phyloP scores from a whole-genome alignment of 2,888 invertebrate genomes.

The Drosophila mercatorum region DNA sequence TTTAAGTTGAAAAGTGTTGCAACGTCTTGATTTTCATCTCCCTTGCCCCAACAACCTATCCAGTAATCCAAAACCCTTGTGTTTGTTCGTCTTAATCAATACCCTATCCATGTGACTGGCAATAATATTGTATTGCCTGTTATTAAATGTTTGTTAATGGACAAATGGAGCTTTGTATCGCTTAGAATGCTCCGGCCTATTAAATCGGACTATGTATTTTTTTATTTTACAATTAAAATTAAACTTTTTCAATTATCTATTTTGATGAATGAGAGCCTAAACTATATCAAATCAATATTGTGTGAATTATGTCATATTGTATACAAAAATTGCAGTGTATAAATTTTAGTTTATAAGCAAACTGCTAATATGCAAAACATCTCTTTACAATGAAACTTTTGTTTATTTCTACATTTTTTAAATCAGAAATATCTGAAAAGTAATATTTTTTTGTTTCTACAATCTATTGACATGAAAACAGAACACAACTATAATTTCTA shows the following conservation, averaged over 20 bases:
- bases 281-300: conserved; percentile 43
- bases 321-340: conserved; percentile 63
- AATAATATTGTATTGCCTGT: conserved; percentile 47
- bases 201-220: conserved; percentile 42
- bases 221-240: conserved; percentile 39
- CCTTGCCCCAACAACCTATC: conserved; percentile 12
- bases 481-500: conserved; percentile 49
- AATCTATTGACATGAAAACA: conserved; percentile 61
- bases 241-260: conserved; percentile 26
- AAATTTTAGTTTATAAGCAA: conserved; percentile 61
- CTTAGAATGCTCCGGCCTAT: conserved; percentile 50
- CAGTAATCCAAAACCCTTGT: conserved; percentile 36
- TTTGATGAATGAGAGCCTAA: conserved; percentile 39
- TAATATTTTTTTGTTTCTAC: conserved; percentile 41
- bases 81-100: conserved; percentile 50
- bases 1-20: conserved; percentile 63
- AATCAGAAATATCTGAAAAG: conserved; percentile 40
- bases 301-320: conserved; percentile 60
- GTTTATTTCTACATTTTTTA: conserved; percentile 20
- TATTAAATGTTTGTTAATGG: conserved; percentile 67
- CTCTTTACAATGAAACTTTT: conserved; percentile 39
- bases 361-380: conserved; percentile 30
- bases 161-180: conserved; percentile 50
- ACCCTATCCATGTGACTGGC: conserved; percentile 48
- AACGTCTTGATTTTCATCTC: conserved; percentile 57